Percentiles rank a stretch among this genome's conserved stretches.
These are phyloP conservation scores for Zoanthus sociatus DNA, from an alignment of 92 coral and sea anemone genomes.

Conservation along the genomic window DNA sequence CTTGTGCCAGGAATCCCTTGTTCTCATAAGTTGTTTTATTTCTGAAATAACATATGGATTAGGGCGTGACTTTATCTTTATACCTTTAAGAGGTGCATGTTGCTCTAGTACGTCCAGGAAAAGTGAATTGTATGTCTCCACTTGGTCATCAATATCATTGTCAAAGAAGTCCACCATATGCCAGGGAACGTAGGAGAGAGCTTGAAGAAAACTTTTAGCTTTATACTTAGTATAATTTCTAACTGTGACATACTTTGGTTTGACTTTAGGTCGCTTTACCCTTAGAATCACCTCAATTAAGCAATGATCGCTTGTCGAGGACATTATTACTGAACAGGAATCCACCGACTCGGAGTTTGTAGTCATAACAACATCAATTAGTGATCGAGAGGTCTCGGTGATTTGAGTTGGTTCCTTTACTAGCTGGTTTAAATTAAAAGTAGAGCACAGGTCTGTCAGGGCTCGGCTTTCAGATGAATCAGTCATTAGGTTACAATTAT, in stretches of 20 bases:
- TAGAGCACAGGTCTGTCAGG: not conserved
- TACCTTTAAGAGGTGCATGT: conserved; percentile 48
- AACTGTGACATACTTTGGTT: conserved; percentile 43
- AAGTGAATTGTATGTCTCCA: conserved; percentile 22
- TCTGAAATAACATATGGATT: conserved; percentile 53
- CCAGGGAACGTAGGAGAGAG: conserved; percentile 51
- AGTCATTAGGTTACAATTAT: not conserved
- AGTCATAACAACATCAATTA: conserved; percentile 57
- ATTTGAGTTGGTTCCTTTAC: not conserved
- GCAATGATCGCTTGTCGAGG: conserved; percentile 64
- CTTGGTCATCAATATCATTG: conserved; percentile 30
- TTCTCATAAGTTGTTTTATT: conserved; percentile 55
- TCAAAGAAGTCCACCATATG: conserved; percentile 44
- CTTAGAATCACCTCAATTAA: conserved; percentile 40
- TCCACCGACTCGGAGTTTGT: conserved; percentile 52
- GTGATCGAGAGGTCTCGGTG: conserved; percentile 26
- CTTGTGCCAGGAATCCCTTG: conserved; percentile 53
- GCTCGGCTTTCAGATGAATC: not conserved
- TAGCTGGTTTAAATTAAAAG: not conserved
- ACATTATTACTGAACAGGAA: conserved; percentile 52
- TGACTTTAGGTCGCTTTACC: conserved; percentile 49
- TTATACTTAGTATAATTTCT: conserved; percentile 48
- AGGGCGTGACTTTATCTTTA: conserved; percentile 47
- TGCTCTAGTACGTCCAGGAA: conserved; percentile 39
- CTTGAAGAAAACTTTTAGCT: conserved; percentile 46